A percentile compares a stretch with the other conserved stretches of the same genome.
phyloP scores from a whole-genome alignment of 2,888 invertebrate species.

The Epiblema foenella region DNA sequence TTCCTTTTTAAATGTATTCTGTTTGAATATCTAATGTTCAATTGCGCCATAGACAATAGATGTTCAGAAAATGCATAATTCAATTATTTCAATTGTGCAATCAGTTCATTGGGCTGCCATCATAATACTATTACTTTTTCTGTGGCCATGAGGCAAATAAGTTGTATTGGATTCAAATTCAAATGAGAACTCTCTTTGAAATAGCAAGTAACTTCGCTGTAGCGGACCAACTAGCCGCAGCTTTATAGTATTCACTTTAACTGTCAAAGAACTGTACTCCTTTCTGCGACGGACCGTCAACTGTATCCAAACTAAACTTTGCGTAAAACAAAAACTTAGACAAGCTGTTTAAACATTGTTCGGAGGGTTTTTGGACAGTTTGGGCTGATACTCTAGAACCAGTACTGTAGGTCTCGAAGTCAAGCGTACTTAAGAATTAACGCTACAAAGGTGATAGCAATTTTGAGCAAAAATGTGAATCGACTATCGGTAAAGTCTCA shows the following conservation, averaged over 20 bases:
- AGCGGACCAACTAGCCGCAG: not conserved
- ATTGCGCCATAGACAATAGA: too few species aligned
- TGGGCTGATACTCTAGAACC: conserved; percentile 22
- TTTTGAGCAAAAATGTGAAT: not conserved
- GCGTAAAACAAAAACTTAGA: conserved; percentile 28
- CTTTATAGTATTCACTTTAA: not conserved
- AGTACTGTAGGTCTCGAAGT: not conserved
- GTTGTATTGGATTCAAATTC: not conserved
- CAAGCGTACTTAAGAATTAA: conserved; percentile 17
- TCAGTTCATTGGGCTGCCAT: not conserved
- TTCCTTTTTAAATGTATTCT: too few species aligned
- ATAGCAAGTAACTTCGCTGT: not conserved
- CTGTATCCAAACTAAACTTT: conserved; percentile 32
- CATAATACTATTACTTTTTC: too few species aligned
- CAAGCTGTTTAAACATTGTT: conserved; percentile 30
- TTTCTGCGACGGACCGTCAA: conserved; percentile 10
- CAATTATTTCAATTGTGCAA: not conserved
- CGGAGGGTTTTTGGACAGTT: conserved; percentile 25
- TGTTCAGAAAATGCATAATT: too few species aligned
- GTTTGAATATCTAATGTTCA: too few species aligned
- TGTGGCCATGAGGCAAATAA: not conserved
- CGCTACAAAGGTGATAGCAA: conserved; percentile 23
- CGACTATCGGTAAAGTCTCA: not conserved
- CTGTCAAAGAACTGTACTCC: conserved; percentile 20
- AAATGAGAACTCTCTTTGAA: not conserved